Conservation (phyloP, 1,140 invertebrate species). For the Thaumetopoea pityocampa region DNA sequence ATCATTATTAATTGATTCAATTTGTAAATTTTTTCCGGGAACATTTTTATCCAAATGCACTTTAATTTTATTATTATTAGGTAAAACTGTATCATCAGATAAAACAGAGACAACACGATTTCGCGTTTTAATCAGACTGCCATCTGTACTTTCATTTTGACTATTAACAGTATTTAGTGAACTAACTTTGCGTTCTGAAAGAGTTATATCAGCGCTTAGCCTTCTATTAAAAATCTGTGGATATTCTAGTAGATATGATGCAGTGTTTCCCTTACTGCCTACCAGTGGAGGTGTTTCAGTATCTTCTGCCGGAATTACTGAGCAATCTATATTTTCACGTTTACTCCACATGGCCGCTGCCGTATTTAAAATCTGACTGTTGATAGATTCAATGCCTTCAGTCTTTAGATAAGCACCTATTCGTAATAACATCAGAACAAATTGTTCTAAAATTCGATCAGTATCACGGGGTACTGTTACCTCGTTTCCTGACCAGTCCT, state of each 20-base stretch:
- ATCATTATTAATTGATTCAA: too few relatives aligned
- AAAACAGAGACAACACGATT: neutral
- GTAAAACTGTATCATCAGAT: slow-evolving; percentile 5
- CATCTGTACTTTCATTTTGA: slow-evolving; percentile 11
- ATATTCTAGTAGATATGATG: slow-evolving; percentile 54
- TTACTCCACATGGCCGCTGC: slow-evolving; percentile 20
- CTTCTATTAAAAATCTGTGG: slow-evolving; percentile 64
- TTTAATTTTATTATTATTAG: neutral
- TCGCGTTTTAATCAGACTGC: slow-evolving; percentile 1
- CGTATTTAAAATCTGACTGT: slow-evolving; percentile 20
- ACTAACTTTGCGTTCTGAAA: slow-evolving; percentile 16
- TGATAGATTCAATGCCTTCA: slow-evolving; percentile 24
- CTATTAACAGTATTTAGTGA: slow-evolving; percentile 18
- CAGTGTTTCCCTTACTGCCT: slow-evolving; percentile 33
- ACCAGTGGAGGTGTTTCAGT: slow-evolving; percentile 41
- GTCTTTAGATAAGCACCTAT: slow-evolving; percentile 45
- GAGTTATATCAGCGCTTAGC: slow-evolving; percentile 26
- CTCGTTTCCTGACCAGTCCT: slow-evolving; percentile 56
- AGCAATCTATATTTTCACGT: slow-evolving; percentile 24
- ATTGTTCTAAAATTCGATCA: slow-evolving; percentile 63
- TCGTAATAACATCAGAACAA: slow-evolving; percentile 55
- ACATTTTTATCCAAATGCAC: too few relatives aligned
- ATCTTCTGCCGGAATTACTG: slow-evolving; percentile 30
- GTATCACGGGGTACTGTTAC: slow-evolving; percentile 46
- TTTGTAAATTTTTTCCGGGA: too few relatives aligned